These are phyloP conservation scores for Pollenia griseotomentosa DNA, from an alignment of 2,888 invertebrate species.

Conservation along the genomic window DNA sequence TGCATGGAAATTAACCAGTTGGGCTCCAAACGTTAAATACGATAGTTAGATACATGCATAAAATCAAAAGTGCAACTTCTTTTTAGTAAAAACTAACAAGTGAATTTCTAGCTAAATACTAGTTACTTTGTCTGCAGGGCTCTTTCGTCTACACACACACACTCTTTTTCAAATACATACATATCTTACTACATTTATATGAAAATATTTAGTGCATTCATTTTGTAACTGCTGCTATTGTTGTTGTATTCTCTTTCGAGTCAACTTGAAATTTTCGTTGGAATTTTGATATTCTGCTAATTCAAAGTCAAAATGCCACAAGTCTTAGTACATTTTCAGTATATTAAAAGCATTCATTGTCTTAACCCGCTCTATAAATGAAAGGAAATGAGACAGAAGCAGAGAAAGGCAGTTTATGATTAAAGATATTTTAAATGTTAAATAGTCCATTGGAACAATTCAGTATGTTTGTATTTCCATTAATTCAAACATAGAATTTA, in stretches of 20 bases:
- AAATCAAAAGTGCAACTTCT: too few species aligned
- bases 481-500: neutral
- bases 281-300: conserved; percentile 64
- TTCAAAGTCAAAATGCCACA: conserved; percentile 68
- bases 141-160: neutral
- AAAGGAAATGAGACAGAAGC: neutral
- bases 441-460: conserved; percentile 58
- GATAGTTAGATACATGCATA: too few species aligned
- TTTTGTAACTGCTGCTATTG: conserved; percentile 1
- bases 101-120: too few species aligned
- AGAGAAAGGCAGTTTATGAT: conserved; percentile 11
- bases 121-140: neutral
- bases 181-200: conserved; percentile 34
- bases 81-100: too few species aligned
- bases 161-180: neutral
- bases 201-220: conserved; percentile 33
- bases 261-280: conserved; percentile 53
- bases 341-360: conserved; percentile 60
- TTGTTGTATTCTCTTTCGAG: conserved; percentile 15
- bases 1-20: too few species aligned
- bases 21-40: too few species aligned
- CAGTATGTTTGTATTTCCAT: conserved; percentile 5
- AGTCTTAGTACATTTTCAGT: conserved; percentile 57
- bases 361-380: neutral
- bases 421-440: conserved; percentile 11